Conservation (phyloP, 2,113 vertebrate species). For the Cranoglanis bouderius region DNA sequence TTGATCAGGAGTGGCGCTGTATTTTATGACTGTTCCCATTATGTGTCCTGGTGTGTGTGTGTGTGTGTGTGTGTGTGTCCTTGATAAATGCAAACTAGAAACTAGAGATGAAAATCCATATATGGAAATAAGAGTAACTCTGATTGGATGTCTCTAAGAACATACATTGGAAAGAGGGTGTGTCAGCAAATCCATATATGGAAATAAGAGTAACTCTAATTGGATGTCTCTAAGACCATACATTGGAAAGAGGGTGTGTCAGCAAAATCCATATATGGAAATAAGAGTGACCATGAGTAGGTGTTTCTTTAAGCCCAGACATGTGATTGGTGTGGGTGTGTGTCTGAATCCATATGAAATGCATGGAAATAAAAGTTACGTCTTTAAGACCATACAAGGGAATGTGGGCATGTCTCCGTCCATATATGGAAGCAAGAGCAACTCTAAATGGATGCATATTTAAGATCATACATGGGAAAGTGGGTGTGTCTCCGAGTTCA, state of each 20-base stretch:
- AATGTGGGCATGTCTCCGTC: too few relatives aligned
- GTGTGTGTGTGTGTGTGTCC: too few relatives aligned
- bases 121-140: background rate
- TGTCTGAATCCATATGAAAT: background rate
- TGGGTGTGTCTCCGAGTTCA: background rate
- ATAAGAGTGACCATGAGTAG: background rate
- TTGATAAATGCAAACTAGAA: background rate
- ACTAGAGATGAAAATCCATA: background rate
- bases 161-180: background rate
- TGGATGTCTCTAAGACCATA: background rate
- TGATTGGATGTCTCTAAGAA: background rate
- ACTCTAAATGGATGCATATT: background rate
- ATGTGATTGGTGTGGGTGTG: background rate
- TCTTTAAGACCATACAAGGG: too few relatives aligned
- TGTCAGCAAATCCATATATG: background rate
- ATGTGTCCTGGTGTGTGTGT: background rate
- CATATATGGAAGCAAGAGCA: background rate
- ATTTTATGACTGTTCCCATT: background rate
- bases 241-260: background rate
- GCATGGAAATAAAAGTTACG: too few relatives aligned
- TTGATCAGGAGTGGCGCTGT: constrained; percentile 5
- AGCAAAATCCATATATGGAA: background rate
- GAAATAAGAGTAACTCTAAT: background rate
- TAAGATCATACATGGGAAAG: background rate
- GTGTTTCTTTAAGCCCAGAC: background rate